Base-by-base conservation (phyloP, 2,888 invertebrate species). In the Ecliptopera silaceata region DNA sequence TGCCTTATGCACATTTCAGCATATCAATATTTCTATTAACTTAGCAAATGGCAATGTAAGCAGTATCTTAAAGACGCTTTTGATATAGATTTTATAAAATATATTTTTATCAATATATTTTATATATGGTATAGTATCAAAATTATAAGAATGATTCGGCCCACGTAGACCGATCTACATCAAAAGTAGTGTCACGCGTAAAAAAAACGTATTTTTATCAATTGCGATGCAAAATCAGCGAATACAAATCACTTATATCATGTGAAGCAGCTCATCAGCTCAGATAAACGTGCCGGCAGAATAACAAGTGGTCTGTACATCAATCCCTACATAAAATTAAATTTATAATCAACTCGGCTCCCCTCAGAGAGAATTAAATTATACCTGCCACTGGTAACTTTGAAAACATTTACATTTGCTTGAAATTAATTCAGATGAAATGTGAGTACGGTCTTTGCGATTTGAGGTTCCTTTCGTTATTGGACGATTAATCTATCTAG, bases 301-400 rank as follows among this genome's bases (percentile, higher is more conserved):
- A 88, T 87, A 86, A 77, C 82, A 87, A 88, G 79, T 79, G 80
- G 79, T 48, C 56, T 64, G 78, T 75, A 80, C 79, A 82, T 82
- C 84, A 84, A 74, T 78, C 79, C 78, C 77, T 77, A 82, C 82
- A 88, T 86, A 86, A 64, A 88, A 88, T 88, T 88, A 84, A 88
- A 87, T 88, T 88, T 85, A 88, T 88, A 88, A 88, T 88, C 85
- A 88, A 86, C 84, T 79, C 77, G 69, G 72, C 82, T 78, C 77
- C 77, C 75, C 81, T 80, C 75, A 80, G 84, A 84, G 81, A 74
- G 85, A 87, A 88, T 88, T 84, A 83, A 88, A 88, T 88, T 86
- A 85, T 81, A 86, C 84, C 83, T 85, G 84, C 80, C 79, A 78
- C 75, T 77, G 82, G 79, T 74, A 77, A 80, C 82, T 82, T 82